Percentiles rank a stretch among this genome's conserved stretches.
These are phyloP conservation scores for Heterotis niloticus DNA, from an alignment of 2,113 vertebrate species.

Conservation along the genomic window DNA sequence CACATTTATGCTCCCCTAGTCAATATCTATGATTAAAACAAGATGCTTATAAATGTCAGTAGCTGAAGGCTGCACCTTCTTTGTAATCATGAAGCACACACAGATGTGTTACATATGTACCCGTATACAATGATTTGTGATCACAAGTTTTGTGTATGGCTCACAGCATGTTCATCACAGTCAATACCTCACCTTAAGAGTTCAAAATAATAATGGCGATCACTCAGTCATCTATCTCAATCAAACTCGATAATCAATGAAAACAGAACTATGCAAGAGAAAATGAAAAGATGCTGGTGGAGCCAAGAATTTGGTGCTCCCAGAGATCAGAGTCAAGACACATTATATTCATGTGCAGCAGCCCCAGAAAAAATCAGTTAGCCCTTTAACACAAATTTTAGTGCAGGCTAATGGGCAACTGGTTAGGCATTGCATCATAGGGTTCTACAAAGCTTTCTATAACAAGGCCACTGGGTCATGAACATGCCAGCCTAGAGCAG, in stretches of 20 bases:
- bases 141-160: no score
- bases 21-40: no score
- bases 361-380: not conserved
- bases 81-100: no score
- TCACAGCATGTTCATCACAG: no score
- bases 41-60: no score
- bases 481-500: not conserved
- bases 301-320: no score
- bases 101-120: no score
- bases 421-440: not conserved
- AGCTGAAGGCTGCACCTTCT: no score
- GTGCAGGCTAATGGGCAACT: not conserved
- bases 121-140: no score
- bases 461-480: not conserved
- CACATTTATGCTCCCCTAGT: no score
- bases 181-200: not conserved
- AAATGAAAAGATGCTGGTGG: not conserved
- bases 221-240: no score
- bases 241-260: no score
- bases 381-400: not conserved
- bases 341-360: not conserved
- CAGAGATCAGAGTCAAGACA: not conserved
- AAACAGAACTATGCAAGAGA: not conserved
- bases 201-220: conserved; percentile 4
- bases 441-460: not conserved